Base-by-base conservation (phyloP, 2,888 invertebrate species). In the Lasius fuliginosus region DNA sequence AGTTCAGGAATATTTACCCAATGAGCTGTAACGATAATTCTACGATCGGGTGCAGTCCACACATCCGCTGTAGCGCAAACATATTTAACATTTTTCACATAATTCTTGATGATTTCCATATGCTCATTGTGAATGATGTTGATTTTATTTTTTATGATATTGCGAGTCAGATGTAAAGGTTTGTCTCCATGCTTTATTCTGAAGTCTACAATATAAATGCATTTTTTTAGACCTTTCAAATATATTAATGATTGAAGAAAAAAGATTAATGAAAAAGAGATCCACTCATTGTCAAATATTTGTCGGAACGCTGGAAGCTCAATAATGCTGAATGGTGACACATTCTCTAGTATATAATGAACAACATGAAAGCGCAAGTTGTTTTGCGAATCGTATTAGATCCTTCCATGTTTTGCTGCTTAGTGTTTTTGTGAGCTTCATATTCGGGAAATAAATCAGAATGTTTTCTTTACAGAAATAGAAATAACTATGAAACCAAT, bases 11-110 rank as follows among this genome's bases (percentile, higher is more conserved):
- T 18, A 30, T 86, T 82, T 56, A 90, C 89, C 91, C 89, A 92
- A 65, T 90, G 90, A 42, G 36, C 79, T 12, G 90, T 91, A 3
- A 92, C 85, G n/a, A 92, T 40, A 77, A 88, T 90, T 85, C 90
- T 90, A 82, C 87, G 79, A 82, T 77, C 86, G 69, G 85, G 82
- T 1, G 88, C 74, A 11, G 91, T 90, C 91, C 91, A 91, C 42
- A 92, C 87, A 83, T 89, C 90, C 46, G 87, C 86, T 42, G 88
- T 88, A 42, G 83, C 89, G 58, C 87, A 85, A 68, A 89, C 79
- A 82, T 62, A 89, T 42, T 86, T 68, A 36, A 84, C 84, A 75
- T 23, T 71, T 23, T 74, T 67, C 64, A 87, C 58, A 71, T 81
- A 15, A 15, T 58, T 30, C 23, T 83, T 83, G 1, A 75, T 30